Evolutionary conservation across 2,797 vertebrate genomes (phyloP), one percentile per base, ranked within the genome.

Genomic region (Geotrypetes seraphini): DNA sequence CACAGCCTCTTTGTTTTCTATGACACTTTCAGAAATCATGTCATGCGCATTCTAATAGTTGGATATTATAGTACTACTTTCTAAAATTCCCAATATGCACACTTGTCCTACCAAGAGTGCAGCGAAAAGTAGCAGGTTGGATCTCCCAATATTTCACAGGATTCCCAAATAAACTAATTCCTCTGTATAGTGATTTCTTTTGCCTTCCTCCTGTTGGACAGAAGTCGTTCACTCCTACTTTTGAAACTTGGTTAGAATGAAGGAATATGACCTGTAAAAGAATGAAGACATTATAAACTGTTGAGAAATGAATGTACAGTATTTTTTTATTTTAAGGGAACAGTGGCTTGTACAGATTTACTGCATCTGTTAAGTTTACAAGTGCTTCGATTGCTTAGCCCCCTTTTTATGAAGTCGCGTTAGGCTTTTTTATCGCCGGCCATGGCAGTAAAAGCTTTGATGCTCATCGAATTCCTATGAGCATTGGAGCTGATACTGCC

Each of bases 141-240:
- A 99, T 73, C 55, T 93, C 81, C 95, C 91, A 92, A 67, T 93
- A 91, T 59, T 94, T 97, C 8, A 96, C 77, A 0, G 91, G 91
- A 36, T 99, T 99, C 36, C 88, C 86, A 46, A 90, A 99, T 65
- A 99, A 86, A 41, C 95, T 99, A 66, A 99, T 97, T 31, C 88
- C 89, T 0, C 80, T 88, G 57, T 92, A 98, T 46, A 85, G 59
- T 1, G 80, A 75, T 77, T 96, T 97, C 83, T 94, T 98, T 48
- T 60, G 62, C 31, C 73, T 73, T 7, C 63, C 22, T 24, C 60
- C 66, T 2, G 43, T 57, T 9, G 94, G 89, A 17, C 96, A 99
- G 78, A 99, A 97, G 50, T 97, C 95, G n/a, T 97, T 92, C 62
- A 90, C 70, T 45, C 88, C 93, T 55, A 99, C 84, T 11, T 65